Evolutionary conservation across 2,888 invertebrate species (phyloP).

Genomic region (Pelosia muscerda): DNA sequence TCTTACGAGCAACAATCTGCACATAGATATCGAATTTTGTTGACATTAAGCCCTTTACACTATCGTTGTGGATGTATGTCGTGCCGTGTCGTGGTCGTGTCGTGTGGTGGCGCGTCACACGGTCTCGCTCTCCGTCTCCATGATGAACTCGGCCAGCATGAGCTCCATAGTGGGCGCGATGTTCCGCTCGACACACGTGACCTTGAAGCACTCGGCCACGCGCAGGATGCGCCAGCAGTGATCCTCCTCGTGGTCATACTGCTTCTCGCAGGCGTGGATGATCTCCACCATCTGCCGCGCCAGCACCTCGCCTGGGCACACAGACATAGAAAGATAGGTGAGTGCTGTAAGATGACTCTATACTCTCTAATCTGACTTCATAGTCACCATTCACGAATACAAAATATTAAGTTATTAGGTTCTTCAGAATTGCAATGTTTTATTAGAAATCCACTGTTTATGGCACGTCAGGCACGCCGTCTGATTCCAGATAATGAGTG

Average conservation of each 20-base stretch:
- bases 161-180: slow-evolving; percentile 75
- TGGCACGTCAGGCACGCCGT: too few species aligned
- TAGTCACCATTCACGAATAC: too few species aligned
- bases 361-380: too few species aligned
- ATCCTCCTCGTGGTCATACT: slow-evolving; percentile 64
- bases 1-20: too few species aligned
- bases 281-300: slow-evolving; percentile 68
- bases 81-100: too few species aligned
- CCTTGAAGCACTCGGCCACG: slow-evolving; percentile 77
- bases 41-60: too few species aligned
- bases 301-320: slow-evolving; percentile 63
- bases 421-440: too few species aligned
- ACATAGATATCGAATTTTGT: too few species aligned
- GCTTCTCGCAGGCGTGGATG: slow-evolving; percentile 71
- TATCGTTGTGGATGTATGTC: too few species aligned
- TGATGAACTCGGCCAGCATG: slow-evolving; percentile 75
- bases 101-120: neutral
- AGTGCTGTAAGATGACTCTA: too few species aligned
- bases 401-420: too few species aligned
- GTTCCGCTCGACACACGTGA: slow-evolving; percentile 56
- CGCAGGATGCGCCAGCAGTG: slow-evolving; percentile 78
- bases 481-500: neutral
- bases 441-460: too few species aligned
- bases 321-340: neutral
- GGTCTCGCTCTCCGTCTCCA: slow-evolving; percentile 64